Conservation (phyloP, 2,888 invertebrate species). For the Tachina grossa region DNA sequence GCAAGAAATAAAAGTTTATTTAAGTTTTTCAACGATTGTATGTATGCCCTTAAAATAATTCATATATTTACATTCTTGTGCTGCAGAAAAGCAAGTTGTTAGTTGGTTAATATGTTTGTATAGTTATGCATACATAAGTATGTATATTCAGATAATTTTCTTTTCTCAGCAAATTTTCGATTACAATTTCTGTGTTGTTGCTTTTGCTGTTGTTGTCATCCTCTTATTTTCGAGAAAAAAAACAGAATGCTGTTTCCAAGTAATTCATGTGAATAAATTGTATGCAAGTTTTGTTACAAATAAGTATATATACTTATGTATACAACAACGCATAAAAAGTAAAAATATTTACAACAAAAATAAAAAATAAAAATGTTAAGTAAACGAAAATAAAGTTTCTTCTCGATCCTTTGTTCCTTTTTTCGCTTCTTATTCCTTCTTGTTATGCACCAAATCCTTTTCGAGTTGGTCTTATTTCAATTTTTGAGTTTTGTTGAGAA, state of each 20-base stretch:
- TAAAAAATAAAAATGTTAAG: conserved; percentile 53
- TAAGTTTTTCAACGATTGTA: background rate
- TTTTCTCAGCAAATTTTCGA: conserved; percentile 63
- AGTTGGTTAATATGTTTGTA: background rate
- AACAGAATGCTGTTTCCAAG: conserved; percentile 42
- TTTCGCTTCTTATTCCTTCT: conserved; percentile 1
- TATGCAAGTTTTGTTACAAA: conserved; percentile 42
- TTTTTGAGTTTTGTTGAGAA: conserved; percentile 2
- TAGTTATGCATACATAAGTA: no score
- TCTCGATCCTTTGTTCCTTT: conserved; percentile 53
- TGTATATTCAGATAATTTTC: conserved; percentile 1
- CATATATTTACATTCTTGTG: conserved; percentile 18
- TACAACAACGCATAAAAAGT: conserved; percentile 3
- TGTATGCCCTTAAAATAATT: conserved; percentile 26
- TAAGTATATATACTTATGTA: background rate
- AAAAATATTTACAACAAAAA: conserved; percentile 16
- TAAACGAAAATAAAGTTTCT: conserved; percentile 68
- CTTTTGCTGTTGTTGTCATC: conserved; percentile 37
- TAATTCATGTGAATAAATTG: conserved; percentile 68
- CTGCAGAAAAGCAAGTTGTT: conserved; percentile 13
- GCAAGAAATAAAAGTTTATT: conserved; percentile 33
- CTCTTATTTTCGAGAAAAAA: background rate
- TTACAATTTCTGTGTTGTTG: conserved; percentile 48
- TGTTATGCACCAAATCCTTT: conserved; percentile 53
- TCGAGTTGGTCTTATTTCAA: conserved; percentile 38